These are phyloP conservation scores for Salvelinus alpinus DNA, from an alignment of 2,113 vertebrate genomes.

Conservation along the genomic window DNA sequence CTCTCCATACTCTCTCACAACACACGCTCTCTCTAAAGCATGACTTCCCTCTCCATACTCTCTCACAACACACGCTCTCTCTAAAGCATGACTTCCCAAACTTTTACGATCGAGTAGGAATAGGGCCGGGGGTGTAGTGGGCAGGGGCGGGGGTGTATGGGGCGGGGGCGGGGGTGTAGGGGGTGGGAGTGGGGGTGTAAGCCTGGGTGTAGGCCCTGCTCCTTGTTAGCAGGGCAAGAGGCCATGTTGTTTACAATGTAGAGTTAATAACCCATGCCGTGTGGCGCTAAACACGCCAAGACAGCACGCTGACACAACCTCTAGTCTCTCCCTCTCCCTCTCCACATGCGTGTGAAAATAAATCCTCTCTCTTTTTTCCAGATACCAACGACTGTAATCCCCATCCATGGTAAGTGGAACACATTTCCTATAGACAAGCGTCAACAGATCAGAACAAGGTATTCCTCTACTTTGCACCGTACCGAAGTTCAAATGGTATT, in stretches of 20 bases:
- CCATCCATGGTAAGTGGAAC: conserved; percentile 91
- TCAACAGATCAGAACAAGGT: conserved; percentile 34
- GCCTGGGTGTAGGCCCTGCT: conserved; percentile 41
- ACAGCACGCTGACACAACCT: conserved; percentile 36
- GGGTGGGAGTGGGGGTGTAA: too few species aligned
- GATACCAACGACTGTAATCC: conserved; percentile 98
- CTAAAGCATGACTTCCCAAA: conserved; percentile 71
- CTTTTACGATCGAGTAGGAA: conserved; percentile 47
- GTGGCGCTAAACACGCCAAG: not conserved
- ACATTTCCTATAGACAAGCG: conserved; percentile 54
- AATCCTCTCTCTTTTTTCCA: conserved; percentile 62
- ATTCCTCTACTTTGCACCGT: conserved; percentile 20
- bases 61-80: conserved; percentile 43
- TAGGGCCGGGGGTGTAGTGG: conserved; percentile 19
- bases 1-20: too few species aligned
- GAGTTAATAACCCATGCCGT: conserved; percentile 43
- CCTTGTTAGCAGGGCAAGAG: conserved; percentile 62
- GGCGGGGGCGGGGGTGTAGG: conserved; percentile 10
- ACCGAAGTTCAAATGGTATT: too few species aligned
- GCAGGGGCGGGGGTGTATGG: too few species aligned
- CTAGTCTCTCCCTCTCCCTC: not conserved
- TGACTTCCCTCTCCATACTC: too few species aligned
- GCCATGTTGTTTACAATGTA: conserved; percentile 47
- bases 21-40: too few species aligned
- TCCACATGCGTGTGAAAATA: conserved; percentile 35